phyloP scores from a whole-genome alignment of 2,888 invertebrate genomes.

The Tipula confusa region DNA sequence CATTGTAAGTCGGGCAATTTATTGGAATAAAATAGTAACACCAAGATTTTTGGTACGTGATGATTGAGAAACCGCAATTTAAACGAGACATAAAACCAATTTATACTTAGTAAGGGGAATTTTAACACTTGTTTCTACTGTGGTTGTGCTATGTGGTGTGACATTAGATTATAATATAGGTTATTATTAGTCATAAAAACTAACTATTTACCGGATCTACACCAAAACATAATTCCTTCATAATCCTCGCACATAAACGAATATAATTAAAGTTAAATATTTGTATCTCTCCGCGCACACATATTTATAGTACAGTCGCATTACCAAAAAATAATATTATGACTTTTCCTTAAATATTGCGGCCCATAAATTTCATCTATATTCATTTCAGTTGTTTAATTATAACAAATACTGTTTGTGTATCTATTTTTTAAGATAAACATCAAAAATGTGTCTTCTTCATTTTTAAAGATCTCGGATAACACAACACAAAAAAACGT shows the following conservation, averaged over 20 bases:
- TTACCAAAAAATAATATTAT: not conserved
- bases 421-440: not conserved
- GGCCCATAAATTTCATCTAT: not conserved
- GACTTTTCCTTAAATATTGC: not conserved
- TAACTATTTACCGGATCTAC: too few relatives aligned
- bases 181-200: too few relatives aligned
- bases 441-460: conserved; percentile 12
- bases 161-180: too few relatives aligned
- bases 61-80: not conserved
- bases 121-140: too few relatives aligned
- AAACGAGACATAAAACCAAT: not conserved
- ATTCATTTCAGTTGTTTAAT: not conserved
- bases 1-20: not conserved
- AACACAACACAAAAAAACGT: not conserved
- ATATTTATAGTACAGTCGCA: not conserved
- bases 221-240: too few relatives aligned
- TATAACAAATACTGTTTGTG: conserved; percentile 3
- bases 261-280: not conserved
- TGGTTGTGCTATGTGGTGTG: too few relatives aligned
- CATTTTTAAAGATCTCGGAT: conserved; percentile 12
- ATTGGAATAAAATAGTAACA: not conserved
- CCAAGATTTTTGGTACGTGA: not conserved
- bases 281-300: not conserved
- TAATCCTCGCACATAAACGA: too few relatives aligned
- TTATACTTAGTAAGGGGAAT: too few relatives aligned